Evolutionary conservation across 2,888 invertebrate species (phyloP), one percentile per base, ranked within the genome.

Genomic region (Cetonia aurata): DNA sequence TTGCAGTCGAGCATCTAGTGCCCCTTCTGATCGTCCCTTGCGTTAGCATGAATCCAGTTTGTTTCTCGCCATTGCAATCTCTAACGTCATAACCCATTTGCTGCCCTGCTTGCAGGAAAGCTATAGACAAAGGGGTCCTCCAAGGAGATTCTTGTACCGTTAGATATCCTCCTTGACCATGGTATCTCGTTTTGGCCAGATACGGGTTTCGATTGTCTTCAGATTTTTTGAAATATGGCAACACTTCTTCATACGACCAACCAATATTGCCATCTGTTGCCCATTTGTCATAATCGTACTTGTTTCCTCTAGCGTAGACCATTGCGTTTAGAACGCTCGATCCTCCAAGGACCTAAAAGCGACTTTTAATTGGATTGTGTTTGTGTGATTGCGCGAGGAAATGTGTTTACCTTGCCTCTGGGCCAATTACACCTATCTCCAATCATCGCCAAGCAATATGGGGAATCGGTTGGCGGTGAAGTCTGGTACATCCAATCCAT

Each of bases 401-500:
- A 37, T 37, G 8, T 42, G 6, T 31, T 83, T 80, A 83, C 96
- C 83, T 95, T 96, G 65, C 98, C 98, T 74, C 98, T 88, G 1
- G 96, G 95, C 96, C 95, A 96, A 84, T 94, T 94, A 83, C 95
- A 96, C 72, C 94, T 88, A 82, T 94, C 94, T 0, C 93, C 94
- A 75, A 91, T 90, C 95, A 96, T 95, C 6, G 93, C 95, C 73
- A 93, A 88, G 79, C 96, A 96, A 83, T 94, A 95, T n/a, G 91
- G 89, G 56, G 92, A 90, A 75, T 91, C 90, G 42, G 88, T 86
- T 0, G 92, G 91, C 0, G 94, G 93, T 3, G 93, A 91, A 1
- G 96, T 96, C 84, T 95, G 93, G 84, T 92, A 96, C 85, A 96
- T 92, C 96, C 96, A 96, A 85, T 96, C 96, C 83, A 96, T 88